A percentile compares a stretch with the other conserved stretches of the same genome.
Conservation (phyloP, 2,888 invertebrate species). For the Plemyria rubiginata region DNA sequence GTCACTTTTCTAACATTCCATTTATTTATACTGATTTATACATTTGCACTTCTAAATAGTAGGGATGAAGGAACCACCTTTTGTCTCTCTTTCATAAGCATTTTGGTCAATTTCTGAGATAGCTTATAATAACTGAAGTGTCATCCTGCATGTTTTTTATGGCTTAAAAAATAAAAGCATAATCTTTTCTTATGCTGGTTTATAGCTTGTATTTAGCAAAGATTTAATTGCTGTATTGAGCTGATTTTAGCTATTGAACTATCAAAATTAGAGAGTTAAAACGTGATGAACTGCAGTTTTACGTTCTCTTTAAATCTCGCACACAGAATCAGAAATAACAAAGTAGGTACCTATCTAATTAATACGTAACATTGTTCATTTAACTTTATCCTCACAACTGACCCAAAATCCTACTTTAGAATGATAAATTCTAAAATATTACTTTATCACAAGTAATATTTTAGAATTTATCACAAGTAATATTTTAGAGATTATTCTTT, state of each 20-base stretch:
- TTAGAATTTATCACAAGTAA: constrained; percentile 13
- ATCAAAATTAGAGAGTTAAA: background rate
- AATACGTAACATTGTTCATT: background rate
- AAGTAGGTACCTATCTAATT: background rate
- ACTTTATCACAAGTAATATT: no score
- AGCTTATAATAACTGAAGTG: no score
- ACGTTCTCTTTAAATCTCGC: background rate
- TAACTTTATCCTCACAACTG: constrained; percentile 10
- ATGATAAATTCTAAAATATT: constrained; percentile 6
- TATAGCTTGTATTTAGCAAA: no score
- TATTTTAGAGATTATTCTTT: constrained; percentile 13
- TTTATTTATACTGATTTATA: background rate
- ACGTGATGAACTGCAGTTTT: background rate
- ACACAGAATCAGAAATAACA: background rate
- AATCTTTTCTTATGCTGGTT: no score
- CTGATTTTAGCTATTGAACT: background rate
- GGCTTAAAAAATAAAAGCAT: no score
- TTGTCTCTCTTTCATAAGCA: no score
- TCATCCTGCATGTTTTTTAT: no score
- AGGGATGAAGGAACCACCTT: no score
- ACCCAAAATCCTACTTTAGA: constrained; percentile 12
- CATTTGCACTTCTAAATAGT: no score
- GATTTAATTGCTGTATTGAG: no score
- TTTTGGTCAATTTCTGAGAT: no score
- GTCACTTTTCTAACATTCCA: constrained; percentile 6